Base-by-base conservation (phyloP, 2,113 vertebrate species). In the Sebastes schlegelii region DNA sequence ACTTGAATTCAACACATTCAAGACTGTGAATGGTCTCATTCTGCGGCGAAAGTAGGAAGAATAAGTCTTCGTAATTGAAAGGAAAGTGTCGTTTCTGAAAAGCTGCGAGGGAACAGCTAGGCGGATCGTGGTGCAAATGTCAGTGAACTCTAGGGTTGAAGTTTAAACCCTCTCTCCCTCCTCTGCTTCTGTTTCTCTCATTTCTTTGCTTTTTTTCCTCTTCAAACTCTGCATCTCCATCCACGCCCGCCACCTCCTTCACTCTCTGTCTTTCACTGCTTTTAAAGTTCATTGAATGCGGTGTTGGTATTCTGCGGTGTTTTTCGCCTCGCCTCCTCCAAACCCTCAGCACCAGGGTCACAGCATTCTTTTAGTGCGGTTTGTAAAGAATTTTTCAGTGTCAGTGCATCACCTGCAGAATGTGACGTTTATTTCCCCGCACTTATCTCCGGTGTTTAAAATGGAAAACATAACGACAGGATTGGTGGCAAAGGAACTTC, bases 101-200 rank as follows among this genome's bases (percentile, higher is more conserved):
- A 84, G 88, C 89, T 55, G 73, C 40, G 86, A 82, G 88, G 34
- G 80, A 89, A 77, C 81, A 81, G 81, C 84, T 12, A 89, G 87
- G 86, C 83, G 79, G 88, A 66, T 86, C 86, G 77, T 76, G 84
- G 92, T 90, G 87, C 93, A 94, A 94, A 95, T 95, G 92, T 94
- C 93, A 95, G 87, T 93, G 94, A 93, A 94, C 93, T 93, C 87
- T 10, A 40, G 63, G 82, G 91, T 91, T 91, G 88, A 92, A 90
- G 88, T 93, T 92, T 90, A 87, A 89, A 82, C 78, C 85, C 79
- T 90, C 73, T 89, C 57, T 84, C 57, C 61, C 79, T 34, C 34
- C 34, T 34, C 34, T 34, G 34, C 34, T 77, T 65, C 63, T 46
- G 42, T 42, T 66, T 88, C 66, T 87, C 43, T 66, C n/a, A 5